Evolutionary conservation across 2,113 vertebrate species (phyloP), one percentile per base, ranked within the genome.

Genomic region (Eira barbara): DNA sequence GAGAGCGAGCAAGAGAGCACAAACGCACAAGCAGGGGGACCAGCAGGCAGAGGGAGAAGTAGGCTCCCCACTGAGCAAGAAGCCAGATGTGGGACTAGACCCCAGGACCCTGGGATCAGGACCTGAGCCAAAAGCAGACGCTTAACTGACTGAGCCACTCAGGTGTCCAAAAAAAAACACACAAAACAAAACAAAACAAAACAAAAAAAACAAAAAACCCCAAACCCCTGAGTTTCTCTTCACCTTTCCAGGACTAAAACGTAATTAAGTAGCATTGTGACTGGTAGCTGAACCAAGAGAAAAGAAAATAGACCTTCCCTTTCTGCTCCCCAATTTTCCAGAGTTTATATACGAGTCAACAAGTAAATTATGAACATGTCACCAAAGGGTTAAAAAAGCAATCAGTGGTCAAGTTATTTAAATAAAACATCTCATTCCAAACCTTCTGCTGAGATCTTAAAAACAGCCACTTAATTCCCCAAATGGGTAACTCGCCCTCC

Each of bases 351-450:
- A 47, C 39, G 80, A 89, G 8, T 55, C 69, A 88, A 74, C 13
- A 57, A 36, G 69, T 10, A 90, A 94, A 88, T 63, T 73, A 89
- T 27, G 17, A 85, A 88, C 88, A 55, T 39, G 9, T 73, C 52
- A 73, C 25, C 31, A 49, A 29, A 3, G 29, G 18, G n/a, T 63
- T 74, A 34, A 74, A 78, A 87, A 34, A 27, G 45, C 4, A 6
- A 63, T 61, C 4, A 42, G 27, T 63, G 34, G 31, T 84, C 34
- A 61, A 76, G 36, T 89, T 20, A 87, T 80, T 80, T 74, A 87
- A 88, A 87, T 31, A 95, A 93, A 94, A 91, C 42, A 92, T n/a
- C 59, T 45, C 61, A 96, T 55, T 59, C 87, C 55, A 95, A 92
- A 85, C 27, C 15, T 42, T 89, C 55, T 69, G 47, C 61, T 84